Evolutionary conservation across 2,888 invertebrate species (phyloP).

Genomic region (Mesorhabditis spiculigera): DNA sequence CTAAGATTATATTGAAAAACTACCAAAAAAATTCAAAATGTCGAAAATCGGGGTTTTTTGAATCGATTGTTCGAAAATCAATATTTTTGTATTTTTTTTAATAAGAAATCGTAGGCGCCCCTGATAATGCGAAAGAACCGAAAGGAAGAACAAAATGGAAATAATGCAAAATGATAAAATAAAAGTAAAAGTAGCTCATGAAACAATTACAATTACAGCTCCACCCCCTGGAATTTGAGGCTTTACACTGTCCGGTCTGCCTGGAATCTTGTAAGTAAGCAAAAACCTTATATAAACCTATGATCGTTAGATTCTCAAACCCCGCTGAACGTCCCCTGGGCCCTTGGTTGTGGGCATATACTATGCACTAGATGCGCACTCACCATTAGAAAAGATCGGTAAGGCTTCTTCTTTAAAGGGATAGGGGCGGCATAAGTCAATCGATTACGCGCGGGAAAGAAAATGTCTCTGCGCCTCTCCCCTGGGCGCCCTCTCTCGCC

Average conservation of each 20-base stretch:
- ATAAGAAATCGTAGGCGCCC: neutral
- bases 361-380: constrained; percentile 1
- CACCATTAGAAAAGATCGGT: neutral
- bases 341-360: neutral
- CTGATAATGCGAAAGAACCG: too few relatives aligned
- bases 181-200: neutral
- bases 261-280: too few relatives aligned
- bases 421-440: too few relatives aligned
- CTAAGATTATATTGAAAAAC: neutral
- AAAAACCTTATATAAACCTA: too few relatives aligned
- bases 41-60: neutral
- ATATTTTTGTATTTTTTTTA: neutral
- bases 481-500: neutral
- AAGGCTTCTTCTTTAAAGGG: neutral
- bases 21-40: neutral
- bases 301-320: neutral
- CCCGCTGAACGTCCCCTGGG: neutral
- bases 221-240: too few relatives aligned
- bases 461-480: neutral
- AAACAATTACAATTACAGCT: neutral
- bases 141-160: neutral
- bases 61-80: neutral
- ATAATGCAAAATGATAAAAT: neutral
- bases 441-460: too few relatives aligned
- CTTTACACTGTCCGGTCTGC: too few relatives aligned